A percentile compares a stretch with the other conserved stretches of the same genome.
phyloP scores from a whole-genome alignment of 2,888 invertebrate genomes.

The Sinopyrophorus schimmeli region DNA sequence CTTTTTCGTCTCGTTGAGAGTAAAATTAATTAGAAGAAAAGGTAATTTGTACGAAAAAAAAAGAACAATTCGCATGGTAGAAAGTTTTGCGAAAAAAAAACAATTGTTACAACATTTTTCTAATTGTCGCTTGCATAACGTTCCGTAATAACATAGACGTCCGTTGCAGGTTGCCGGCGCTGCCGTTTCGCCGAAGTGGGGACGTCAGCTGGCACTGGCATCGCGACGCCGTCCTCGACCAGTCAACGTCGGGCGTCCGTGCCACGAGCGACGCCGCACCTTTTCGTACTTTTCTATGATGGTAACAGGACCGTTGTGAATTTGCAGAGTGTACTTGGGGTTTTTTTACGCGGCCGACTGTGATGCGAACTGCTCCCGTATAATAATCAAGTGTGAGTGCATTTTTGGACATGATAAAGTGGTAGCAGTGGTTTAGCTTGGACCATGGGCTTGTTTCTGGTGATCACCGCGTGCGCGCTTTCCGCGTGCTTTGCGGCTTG shows the following conservation, averaged over 20 bases:
- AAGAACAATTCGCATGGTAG: too few species aligned
- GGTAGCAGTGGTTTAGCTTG: slow-evolving; percentile 39
- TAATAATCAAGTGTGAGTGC: too few species aligned
- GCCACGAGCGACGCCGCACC: slow-evolving; percentile 43
- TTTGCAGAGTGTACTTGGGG: slow-evolving; percentile 37
- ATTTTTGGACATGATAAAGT: slow-evolving; percentile 29
- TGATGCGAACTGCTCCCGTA: slow-evolving; percentile 46
- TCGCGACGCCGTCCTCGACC: slow-evolving; percentile 59
- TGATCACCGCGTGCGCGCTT: slow-evolving; percentile 60
- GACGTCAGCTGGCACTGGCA: slow-evolving; percentile 56
- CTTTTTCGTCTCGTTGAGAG: too few species aligned
- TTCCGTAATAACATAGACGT: slow-evolving; percentile 37
- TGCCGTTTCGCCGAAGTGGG: slow-evolving; percentile 48
- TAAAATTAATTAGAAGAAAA: too few species aligned
- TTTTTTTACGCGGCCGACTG: slow-evolving; percentile 35
- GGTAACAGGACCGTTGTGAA: slow-evolving; percentile 28
- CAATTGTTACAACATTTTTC: slow-evolving; percentile 1
- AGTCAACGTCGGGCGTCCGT: slow-evolving; percentile 61
- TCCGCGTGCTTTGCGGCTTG: slow-evolving; percentile 67
- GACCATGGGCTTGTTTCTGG: slow-evolving; percentile 29
- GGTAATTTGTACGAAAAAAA: too few species aligned
- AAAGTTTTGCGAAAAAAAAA: not conserved
- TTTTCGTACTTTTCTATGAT: slow-evolving; percentile 26
- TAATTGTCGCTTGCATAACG: slow-evolving; percentile 19
- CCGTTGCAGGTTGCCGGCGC: slow-evolving; percentile 56